phyloP scores from a whole-genome alignment of 2,113 vertebrate species.

The Poeciliopsis turrubarensis region DNA sequence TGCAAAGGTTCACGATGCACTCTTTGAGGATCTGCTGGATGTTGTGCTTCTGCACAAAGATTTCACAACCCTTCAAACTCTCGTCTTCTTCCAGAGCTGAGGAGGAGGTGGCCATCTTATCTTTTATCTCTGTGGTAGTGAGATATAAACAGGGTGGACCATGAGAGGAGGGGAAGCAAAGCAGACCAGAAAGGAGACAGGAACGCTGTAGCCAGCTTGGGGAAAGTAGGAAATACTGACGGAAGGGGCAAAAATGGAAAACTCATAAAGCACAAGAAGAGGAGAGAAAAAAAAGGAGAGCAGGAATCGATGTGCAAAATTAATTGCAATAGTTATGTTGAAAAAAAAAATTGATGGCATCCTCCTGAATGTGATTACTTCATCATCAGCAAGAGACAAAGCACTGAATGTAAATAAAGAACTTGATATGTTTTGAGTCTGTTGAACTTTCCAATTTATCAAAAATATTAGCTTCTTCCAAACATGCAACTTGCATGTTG shows the following conservation, averaged over 20 bases:
- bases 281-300: neutral
- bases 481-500: no score
- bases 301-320: neutral
- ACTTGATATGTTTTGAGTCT: no score
- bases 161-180: conserved; percentile 59
- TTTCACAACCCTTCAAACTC: conserved; percentile 92
- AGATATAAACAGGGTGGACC: conserved; percentile 61
- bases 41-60: conserved; percentile 94
- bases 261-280: neutral
- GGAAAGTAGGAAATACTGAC: conserved; percentile 8
- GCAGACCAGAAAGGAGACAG: conserved; percentile 18
- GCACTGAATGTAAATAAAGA: no score
- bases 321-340: neutral
- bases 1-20: conserved; percentile 95
- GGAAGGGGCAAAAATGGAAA: conserved; percentile 12
- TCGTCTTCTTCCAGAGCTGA: conserved; percentile 91
- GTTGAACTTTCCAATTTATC: no score
- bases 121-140: conserved; percentile 72
- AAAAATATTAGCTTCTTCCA: no score
- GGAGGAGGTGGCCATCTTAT: conserved; percentile 91
- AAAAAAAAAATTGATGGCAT: no score
- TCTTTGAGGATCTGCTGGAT: conserved; percentile 96
- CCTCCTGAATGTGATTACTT: no score
- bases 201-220: neutral
- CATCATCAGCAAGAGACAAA: no score